Conservation (phyloP, 2,888 invertebrate species). For the Clistopyga incitator region DNA sequence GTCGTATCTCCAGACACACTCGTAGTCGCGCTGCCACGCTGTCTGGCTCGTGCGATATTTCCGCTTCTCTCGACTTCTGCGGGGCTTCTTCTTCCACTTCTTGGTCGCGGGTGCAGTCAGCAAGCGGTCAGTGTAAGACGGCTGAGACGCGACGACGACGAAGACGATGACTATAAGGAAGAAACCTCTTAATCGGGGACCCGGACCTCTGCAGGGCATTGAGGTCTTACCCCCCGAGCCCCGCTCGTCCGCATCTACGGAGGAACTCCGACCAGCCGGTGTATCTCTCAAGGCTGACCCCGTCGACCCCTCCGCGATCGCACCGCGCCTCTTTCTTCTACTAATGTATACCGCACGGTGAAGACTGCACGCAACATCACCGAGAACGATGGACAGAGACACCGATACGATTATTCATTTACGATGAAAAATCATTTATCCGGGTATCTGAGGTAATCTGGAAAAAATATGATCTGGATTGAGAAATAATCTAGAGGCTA, state of each 20-base stretch:
- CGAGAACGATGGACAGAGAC: conserved; percentile 4
- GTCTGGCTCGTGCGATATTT: conserved; percentile 72
- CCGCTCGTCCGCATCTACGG: conserved; percentile 40
- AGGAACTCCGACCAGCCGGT: conserved; percentile 69
- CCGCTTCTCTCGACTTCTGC: conserved; percentile 49
- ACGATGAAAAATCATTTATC: too few species aligned
- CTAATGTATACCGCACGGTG: conserved; percentile 22
- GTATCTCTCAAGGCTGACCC: conserved; percentile 77
- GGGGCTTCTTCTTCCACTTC: conserved; percentile 34
- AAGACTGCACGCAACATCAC: background rate
- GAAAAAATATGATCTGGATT: too few species aligned
- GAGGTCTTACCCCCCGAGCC: conserved; percentile 75
- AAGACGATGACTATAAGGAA: conserved; percentile 75
- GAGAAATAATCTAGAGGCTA: too few species aligned
- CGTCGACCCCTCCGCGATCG: conserved; percentile 66
- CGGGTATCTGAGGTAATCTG: too few species aligned
- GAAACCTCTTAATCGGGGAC: conserved; percentile 80
- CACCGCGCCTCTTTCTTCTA: conserved; percentile 45
- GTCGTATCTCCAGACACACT: conserved; percentile 27
- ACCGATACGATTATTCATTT: background rate
- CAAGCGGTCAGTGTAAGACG: conserved; percentile 31
- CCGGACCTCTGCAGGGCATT: conserved; percentile 78
- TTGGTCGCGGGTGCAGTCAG: conserved; percentile 40
- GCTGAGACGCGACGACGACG: conserved; percentile 61
- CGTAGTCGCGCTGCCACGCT: conserved; percentile 76